A percentile compares a stretch with the other conserved stretches of the same genome.
Conservation (phyloP, 1,140 invertebrate genomes). For the Dinoponera quadriceps region DNA sequence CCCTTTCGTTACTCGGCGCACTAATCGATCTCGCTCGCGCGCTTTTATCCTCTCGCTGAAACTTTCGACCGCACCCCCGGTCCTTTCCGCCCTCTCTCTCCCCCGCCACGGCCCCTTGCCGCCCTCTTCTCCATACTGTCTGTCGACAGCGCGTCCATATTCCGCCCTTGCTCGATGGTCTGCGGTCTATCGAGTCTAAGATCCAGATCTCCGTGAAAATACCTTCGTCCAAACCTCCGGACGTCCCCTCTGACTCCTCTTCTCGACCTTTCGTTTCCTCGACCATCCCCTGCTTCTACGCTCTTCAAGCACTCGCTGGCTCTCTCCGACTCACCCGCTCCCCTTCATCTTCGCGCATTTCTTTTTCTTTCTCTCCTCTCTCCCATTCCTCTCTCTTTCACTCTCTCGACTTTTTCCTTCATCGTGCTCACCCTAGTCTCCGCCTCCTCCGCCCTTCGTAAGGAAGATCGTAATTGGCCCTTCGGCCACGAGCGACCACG, state of each 20-base stretch:
- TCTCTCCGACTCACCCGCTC: neutral
- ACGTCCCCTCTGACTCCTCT: neutral
- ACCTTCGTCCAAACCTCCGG: conserved; percentile 35
- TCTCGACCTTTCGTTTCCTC: conserved; percentile 35
- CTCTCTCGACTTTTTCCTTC: conserved; percentile 4
- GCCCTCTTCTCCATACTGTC: neutral
- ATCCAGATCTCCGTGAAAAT: conserved; percentile 61
- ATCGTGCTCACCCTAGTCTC: conserved; percentile 25
- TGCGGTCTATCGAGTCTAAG: conserved; percentile 26
- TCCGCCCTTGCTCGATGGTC: conserved; percentile 26
- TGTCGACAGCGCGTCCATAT: conserved; percentile 18
- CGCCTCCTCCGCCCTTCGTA: conserved; percentile 35
- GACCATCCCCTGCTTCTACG: neutral
- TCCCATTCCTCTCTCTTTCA: neutral
- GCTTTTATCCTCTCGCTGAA: conserved; percentile 55
- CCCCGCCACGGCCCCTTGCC: conserved; percentile 1
- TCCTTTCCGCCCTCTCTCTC: conserved; percentile 4
- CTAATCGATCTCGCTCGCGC: conserved; percentile 57
- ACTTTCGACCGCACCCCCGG: conserved; percentile 60
- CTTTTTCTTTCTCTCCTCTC: neutral
- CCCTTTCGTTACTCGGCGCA: conserved; percentile 53
- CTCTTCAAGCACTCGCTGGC: conserved; percentile 33
- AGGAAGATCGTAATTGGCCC: conserved; percentile 74
- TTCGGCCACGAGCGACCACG: conserved; percentile 59
- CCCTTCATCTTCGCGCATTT: neutral